These are phyloP conservation scores for Cantharis rustica DNA, from an alignment of 2,888 invertebrate genomes.

Conservation along the genomic window DNA sequence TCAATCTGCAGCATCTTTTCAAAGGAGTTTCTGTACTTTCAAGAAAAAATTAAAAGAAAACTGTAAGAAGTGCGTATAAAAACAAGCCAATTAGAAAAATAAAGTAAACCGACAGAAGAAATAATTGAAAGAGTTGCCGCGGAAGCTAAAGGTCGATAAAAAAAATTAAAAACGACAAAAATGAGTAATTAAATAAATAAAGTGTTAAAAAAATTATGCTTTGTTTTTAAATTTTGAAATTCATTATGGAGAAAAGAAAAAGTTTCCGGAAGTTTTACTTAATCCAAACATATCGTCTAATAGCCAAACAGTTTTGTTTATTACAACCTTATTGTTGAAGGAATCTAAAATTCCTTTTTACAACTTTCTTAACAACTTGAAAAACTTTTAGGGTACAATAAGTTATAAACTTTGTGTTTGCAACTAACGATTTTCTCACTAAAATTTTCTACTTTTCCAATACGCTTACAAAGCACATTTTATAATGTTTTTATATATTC, in stretches of 20 bases:
- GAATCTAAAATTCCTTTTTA: background rate
- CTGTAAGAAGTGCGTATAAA: background rate
- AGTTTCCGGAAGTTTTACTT: background rate
- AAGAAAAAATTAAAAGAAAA: background rate
- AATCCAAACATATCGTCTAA: background rate
- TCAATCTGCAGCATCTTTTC: background rate
- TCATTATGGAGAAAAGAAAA: background rate
- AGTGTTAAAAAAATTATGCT: background rate
- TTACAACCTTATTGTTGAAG: constrained; percentile 1
- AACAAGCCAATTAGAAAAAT: background rate
- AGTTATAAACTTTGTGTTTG: constrained; percentile 1
- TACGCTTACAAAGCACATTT: background rate
- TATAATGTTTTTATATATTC: background rate
- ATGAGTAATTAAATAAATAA: background rate
- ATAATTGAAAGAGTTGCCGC: background rate
- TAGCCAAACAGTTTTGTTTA: background rate
- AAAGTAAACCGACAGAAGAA: background rate
- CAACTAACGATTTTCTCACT: background rate
- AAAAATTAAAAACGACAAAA: background rate
- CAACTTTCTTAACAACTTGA: constrained; percentile 9
- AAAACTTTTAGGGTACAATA: background rate
- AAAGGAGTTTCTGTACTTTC: background rate
- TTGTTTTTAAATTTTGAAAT: background rate
- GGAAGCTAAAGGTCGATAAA: background rate
- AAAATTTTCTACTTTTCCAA: background rate